Evolutionary conservation across 2,797 vertebrate species (phyloP), one percentile per base, ranked within the genome.

Genomic region (Chiroxiphia lanceolata): DNA sequence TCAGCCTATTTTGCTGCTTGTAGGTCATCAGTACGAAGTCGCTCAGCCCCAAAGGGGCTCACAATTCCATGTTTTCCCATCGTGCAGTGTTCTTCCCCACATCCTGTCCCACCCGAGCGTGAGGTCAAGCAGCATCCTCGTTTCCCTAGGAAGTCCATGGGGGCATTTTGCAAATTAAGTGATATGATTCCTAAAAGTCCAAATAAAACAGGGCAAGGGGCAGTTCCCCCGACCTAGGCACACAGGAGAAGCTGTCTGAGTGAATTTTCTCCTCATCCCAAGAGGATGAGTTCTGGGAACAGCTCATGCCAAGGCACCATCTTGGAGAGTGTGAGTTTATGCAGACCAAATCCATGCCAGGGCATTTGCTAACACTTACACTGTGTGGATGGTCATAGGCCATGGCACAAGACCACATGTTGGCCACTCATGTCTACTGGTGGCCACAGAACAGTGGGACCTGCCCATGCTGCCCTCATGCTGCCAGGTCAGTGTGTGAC

Each of bases 71-170:
- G 44, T 53, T 90, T 96, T 91, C 91, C 83, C 67, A 89, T 5
- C 0, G 1, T 38, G 33, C 0, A 0, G 10, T 6, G 3, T 56
- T 94, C n/a, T 18, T 72, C 23, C 45, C 71, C 45, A 15, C 20
- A 50, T 89, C 84, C 80, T 54, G 18, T 92, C 70, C 80, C 70
- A 76, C 56, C 63, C 7, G 0, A 84, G 17, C 0, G 0, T 9
- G 67, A 84, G 78, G 80, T 47, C 68, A 60, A 86, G 34, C 29
- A 78, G 47, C 0, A 0, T 70, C 65, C 65, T 50, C 36, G 18
- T 78, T 88, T 89, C 75, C 60, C 60, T 5, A 3, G 79, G 57
- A 92, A 92, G 22, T 36, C n/a, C 40, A 56, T 0, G 0, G 71
- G 11, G 36, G 3, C 33, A 61, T 75, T 91, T 85, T 87, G 45